These are phyloP conservation scores for Drosophila mojavensis DNA, from an alignment of 1,140 invertebrate species.

Conservation along the genomic window DNA sequence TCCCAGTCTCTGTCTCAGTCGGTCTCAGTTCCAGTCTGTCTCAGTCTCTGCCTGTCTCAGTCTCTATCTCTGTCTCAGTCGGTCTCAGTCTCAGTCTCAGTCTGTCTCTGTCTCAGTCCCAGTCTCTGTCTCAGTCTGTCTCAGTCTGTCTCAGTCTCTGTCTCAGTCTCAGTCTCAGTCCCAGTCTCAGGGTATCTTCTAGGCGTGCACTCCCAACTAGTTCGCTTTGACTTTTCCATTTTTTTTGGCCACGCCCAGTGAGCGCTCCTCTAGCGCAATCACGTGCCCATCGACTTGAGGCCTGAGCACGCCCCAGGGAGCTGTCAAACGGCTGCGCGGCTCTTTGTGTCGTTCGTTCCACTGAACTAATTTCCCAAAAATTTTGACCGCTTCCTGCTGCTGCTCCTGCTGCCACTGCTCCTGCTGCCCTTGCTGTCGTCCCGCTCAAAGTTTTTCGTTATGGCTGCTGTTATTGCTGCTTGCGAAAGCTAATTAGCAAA, in stretches of 20 bases:
- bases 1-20: too few species aligned
- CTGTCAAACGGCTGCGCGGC: conserved; percentile 71
- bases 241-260: conserved; percentile 51
- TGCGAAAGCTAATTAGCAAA: conserved; percentile 42
- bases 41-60: too few species aligned
- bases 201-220: too few species aligned
- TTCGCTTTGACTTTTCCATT: neutral
- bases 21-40: too few species aligned
- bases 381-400: conserved; percentile 49
- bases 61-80: too few species aligned
- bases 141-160: too few species aligned
- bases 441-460: conserved; percentile 39
- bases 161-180: too few species aligned
- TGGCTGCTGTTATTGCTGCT: conserved; percentile 32
- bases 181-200: too few species aligned
- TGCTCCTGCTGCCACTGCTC: neutral
- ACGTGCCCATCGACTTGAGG: conserved; percentile 77
- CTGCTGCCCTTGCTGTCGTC: neutral
- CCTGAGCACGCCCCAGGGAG: conserved; percentile 77
- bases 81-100: too few species aligned
- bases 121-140: too few species aligned
- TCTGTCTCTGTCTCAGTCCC: too few species aligned
- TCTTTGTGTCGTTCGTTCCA: conserved; percentile 32
- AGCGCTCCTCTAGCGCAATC: conserved; percentile 47
- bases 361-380: conserved; percentile 68